Evolutionary conservation across 1,140 invertebrate genomes (phyloP).

Genomic region (Lamellibrachia luymesi): DNA sequence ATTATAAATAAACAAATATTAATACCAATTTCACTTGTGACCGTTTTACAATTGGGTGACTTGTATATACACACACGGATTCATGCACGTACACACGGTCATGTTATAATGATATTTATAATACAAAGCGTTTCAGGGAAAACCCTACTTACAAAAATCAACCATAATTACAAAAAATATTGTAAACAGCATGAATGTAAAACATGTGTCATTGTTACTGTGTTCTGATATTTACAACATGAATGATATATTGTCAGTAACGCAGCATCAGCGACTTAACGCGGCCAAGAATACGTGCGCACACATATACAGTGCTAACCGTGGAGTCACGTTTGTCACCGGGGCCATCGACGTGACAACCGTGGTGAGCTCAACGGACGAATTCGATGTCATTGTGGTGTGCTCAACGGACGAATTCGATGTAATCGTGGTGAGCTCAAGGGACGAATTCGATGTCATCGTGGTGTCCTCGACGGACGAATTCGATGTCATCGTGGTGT

Average conservation of each 20-base stretch:
- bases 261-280: neutral
- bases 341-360: neutral
- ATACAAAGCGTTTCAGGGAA: neutral
- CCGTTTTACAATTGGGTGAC: neutral
- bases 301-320: neutral
- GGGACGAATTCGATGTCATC: neutral
- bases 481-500: too few relatives aligned
- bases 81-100: too few relatives aligned
- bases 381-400: too few relatives aligned
- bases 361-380: neutral
- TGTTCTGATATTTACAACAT: neutral
- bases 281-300: neutral
- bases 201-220: neutral
- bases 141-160: neutral
- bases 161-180: too few relatives aligned
- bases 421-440: too few relatives aligned
- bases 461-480: neutral
- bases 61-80: neutral
- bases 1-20: too few relatives aligned
- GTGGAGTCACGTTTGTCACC: neutral
- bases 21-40: too few relatives aligned
- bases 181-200: neutral
- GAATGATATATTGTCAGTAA: neutral
- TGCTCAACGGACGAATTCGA: neutral
- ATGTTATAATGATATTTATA: neutral